Conservation (phyloP, 2,888 invertebrate genomes). For the Xestia xanthographa region DNA sequence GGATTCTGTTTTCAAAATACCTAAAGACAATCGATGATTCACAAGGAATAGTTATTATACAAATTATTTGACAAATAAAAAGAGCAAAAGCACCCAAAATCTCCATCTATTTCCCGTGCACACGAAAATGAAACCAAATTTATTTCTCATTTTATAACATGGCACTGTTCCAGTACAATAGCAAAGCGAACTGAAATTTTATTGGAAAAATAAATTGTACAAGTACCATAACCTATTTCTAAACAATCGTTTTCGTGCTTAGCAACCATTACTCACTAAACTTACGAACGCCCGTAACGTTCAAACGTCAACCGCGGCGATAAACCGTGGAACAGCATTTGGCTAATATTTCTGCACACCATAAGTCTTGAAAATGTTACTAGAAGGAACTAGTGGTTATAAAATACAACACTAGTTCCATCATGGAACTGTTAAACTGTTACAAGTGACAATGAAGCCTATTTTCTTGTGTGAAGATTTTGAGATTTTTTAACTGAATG, state of each 20-base stretch:
- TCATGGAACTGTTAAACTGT: too few species aligned
- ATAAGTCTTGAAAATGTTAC: slow-evolving; percentile 26
- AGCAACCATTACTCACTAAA: slow-evolving; percentile 72
- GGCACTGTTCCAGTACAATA: slow-evolving; percentile 28
- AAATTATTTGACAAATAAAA: neutral
- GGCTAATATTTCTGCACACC: slow-evolving; percentile 61
- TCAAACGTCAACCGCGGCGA: slow-evolving; percentile 73
- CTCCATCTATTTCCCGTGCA: neutral
- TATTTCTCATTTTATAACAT: slow-evolving; percentile 20
- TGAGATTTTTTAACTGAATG: too few species aligned
- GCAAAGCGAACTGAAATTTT: slow-evolving; percentile 41
- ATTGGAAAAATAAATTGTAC: slow-evolving; percentile 59
- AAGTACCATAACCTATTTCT: slow-evolving; percentile 64
- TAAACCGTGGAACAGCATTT: slow-evolving; percentile 63
- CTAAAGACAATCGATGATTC: neutral
- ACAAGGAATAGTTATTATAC: neutral
- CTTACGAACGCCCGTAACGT: slow-evolving; percentile 65
- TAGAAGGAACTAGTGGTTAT: too few species aligned
- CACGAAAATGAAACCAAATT: slow-evolving; percentile 1
- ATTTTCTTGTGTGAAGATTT: neutral
- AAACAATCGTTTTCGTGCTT: slow-evolving; percentile 72
- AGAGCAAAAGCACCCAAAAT: neutral
- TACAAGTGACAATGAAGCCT: too few species aligned
- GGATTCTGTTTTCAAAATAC: neutral
- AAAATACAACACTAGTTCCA: too few species aligned